phyloP scores from a whole-genome alignment of 2,888 invertebrate species.

The Cataglyphis rosenhaueri region DNA sequence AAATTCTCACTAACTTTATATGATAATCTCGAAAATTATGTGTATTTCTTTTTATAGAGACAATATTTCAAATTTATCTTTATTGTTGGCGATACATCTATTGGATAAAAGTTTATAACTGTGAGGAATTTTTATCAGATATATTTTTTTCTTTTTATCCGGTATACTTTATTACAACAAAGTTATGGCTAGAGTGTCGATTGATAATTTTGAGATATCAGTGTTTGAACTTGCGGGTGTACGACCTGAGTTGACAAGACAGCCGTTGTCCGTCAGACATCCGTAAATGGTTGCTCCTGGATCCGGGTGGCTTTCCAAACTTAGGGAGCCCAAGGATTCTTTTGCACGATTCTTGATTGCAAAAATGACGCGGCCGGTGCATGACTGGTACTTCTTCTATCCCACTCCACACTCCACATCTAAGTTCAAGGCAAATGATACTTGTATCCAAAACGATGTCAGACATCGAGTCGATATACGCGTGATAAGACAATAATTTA shows the following conservation, averaged over 20 bases:
- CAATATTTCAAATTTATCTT: background rate
- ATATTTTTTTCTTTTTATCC: background rate
- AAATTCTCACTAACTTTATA: background rate
- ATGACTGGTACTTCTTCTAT: constrained; percentile 70
- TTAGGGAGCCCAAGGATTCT: constrained; percentile 76
- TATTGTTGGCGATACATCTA: background rate
- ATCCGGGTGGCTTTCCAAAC: constrained; percentile 82
- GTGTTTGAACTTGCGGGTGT: background rate
- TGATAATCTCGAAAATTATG: background rate
- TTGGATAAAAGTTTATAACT: background rate
- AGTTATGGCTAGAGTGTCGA: background rate
- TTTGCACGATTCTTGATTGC: constrained; percentile 72
- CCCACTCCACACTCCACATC: constrained; percentile 50
- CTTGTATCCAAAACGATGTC: constrained; percentile 37
- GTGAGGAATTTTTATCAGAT: background rate
- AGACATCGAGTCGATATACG: background rate
- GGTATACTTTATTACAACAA: background rate
- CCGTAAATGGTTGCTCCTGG: constrained; percentile 78
- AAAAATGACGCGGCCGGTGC: constrained; percentile 76
- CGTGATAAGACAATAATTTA: background rate
- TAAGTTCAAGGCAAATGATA: constrained; percentile 80
- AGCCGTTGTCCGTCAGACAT: constrained; percentile 78
- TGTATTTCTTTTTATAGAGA: background rate
- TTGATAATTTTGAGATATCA: background rate
- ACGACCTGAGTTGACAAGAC: constrained; percentile 74